Percentiles rank a stretch among this genome's conserved stretches.
Evolutionary conservation across 2,888 invertebrate species (phyloP).

Genomic region (Macrophya alboannulata): DNA sequence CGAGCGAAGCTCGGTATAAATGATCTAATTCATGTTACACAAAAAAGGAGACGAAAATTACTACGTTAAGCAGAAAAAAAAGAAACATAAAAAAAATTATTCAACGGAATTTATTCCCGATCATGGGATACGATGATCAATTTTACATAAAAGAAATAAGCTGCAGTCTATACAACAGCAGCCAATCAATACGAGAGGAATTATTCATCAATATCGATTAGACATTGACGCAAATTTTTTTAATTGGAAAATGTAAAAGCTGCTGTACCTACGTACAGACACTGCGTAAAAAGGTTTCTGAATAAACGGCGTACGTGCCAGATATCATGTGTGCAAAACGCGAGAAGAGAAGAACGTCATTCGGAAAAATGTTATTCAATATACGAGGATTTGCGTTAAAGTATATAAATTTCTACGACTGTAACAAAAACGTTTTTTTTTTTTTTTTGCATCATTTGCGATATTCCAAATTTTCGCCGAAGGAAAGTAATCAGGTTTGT

Average conservation of each 20-base stretch:
- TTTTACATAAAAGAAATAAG: not conserved
- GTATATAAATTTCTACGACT: not conserved
- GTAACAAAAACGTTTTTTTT: too few species aligned
- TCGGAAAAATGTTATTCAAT: not conserved
- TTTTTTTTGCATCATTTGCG: not conserved
- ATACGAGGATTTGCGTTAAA: not conserved
- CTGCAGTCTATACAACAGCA: not conserved
- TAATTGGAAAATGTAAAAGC: not conserved
- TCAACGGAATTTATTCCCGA: not conserved
- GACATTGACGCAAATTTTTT: not conserved
- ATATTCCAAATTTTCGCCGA: not conserved
- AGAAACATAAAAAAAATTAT: not conserved
- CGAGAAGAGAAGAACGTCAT: not conserved
- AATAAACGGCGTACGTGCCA: constrained; percentile 38
- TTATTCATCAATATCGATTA: not conserved
- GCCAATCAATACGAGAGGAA: not conserved
- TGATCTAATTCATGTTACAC: not conserved
- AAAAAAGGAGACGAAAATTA: not conserved
- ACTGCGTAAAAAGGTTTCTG: not conserved
- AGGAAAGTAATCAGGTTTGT: too few species aligned
- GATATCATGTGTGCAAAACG: not conserved
- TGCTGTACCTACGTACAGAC: not conserved
- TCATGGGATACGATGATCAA: not conserved
- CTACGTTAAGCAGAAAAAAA: too few species aligned
- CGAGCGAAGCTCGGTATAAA: not conserved